phyloP scores from a whole-genome alignment of 2,113 vertebrate species.

The Stictonetta naevosa region DNA sequence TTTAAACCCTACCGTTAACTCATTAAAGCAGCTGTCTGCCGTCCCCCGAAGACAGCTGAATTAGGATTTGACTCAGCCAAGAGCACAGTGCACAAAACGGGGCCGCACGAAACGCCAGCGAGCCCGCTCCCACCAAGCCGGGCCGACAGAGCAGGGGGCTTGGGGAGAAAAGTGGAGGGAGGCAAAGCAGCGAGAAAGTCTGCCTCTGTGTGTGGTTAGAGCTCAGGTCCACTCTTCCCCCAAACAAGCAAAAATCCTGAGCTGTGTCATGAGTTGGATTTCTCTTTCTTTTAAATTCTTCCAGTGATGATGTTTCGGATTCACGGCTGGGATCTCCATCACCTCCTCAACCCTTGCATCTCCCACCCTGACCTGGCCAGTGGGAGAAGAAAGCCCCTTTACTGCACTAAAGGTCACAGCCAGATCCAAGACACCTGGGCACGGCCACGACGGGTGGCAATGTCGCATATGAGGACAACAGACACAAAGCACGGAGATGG shows the following conservation, averaged over 20 bases:
- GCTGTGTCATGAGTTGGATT: accelerated
- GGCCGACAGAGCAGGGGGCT: accelerated
- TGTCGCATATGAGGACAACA: accelerated
- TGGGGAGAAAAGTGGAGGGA: not conserved
- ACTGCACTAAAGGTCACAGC: accelerated
- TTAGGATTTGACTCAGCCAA: slow-evolving; percentile 74
- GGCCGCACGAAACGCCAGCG: not conserved
- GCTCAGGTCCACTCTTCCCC: not conserved
- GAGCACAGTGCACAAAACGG: not conserved
- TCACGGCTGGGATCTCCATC: not conserved
- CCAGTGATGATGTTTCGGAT: not conserved
- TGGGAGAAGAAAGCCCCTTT: not conserved
- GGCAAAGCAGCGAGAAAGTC: not conserved
- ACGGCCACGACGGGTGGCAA: accelerated
- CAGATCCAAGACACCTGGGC: not conserved
- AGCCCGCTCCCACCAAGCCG: not conserved
- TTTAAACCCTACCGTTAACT: slow-evolving; percentile 71
- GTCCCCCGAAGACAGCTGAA: slow-evolving; percentile 71
- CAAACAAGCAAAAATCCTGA: not conserved
- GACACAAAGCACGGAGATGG: not conserved
- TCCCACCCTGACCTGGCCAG: not conserved
- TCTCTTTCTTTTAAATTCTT: not conserved
- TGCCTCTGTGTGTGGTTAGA: not conserved
- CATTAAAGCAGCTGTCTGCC: slow-evolving; percentile 75
- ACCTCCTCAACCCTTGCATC: not conserved